Percentiles rank a stretch among this genome's conserved stretches.
Evolutionary conservation across 2,797 vertebrate species (phyloP).

Genomic region (Sylvia borin): DNA sequence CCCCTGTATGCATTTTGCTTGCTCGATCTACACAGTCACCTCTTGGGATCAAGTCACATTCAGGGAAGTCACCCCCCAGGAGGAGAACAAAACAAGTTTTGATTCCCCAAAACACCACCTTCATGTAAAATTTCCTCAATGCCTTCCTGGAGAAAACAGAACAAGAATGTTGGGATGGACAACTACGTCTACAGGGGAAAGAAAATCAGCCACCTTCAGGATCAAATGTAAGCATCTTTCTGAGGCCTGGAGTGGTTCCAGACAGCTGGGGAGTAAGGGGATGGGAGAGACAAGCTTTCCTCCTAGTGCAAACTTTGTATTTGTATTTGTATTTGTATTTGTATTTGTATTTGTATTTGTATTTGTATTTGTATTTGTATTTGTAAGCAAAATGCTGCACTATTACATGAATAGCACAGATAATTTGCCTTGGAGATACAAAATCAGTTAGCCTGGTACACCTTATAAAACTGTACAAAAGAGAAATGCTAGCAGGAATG

Average conservation of each 20-base stretch:
- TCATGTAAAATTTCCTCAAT: background rate
- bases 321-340: background rate
- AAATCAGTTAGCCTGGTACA: background rate
- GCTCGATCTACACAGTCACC: background rate
- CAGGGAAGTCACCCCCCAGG: background rate
- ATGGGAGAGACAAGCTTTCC: background rate
- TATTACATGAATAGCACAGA: background rate
- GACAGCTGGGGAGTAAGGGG: background rate
- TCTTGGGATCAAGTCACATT: background rate
- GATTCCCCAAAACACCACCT: background rate
- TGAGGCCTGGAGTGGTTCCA: background rate
- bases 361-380: background rate
- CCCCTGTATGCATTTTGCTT: background rate
- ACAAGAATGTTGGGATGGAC: background rate
- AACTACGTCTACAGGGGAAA: background rate
- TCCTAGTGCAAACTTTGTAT: background rate
- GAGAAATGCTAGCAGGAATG: background rate
- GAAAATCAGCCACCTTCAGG: background rate
- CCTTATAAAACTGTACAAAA: background rate
- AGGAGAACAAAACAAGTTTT: background rate
- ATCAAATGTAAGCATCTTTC: background rate
- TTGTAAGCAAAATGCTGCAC: background rate
- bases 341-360: no score
- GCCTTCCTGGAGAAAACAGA: background rate
- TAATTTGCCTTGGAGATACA: background rate